These are phyloP conservation scores for Gymnocephalus cernua DNA, from an alignment of 2,113 vertebrate species.

Conservation along the genomic window DNA sequence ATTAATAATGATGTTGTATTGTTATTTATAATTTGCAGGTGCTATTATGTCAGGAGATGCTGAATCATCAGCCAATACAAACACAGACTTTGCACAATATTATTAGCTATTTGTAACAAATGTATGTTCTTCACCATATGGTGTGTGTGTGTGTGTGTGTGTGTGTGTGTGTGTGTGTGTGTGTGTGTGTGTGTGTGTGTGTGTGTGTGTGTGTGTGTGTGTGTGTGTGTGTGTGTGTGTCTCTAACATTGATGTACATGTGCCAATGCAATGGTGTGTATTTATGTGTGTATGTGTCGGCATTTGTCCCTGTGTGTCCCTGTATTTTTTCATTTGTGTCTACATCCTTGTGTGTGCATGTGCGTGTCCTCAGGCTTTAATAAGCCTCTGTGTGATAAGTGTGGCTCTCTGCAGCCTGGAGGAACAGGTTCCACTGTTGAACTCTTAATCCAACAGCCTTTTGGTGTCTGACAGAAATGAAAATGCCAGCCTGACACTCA, in stretches of 20 bases:
- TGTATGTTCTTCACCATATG: no score
- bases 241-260: background rate
- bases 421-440: slow-evolving; percentile 29
- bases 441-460: slow-evolving; percentile 32
- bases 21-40: no score
- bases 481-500: slow-evolving; percentile 43
- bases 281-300: background rate
- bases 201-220: background rate
- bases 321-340: no score
- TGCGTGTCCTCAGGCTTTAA: slow-evolving; percentile 39
- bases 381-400: slow-evolving; percentile 54
- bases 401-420: slow-evolving; percentile 27
- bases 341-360: background rate
- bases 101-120: no score
- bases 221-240: background rate
- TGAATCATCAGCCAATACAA: no score
- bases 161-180: background rate
- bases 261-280: background rate
- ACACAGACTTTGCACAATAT: no score
- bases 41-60: no score
- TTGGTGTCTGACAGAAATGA: slow-evolving; percentile 52
- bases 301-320: background rate
- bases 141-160: background rate
- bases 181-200: background rate
- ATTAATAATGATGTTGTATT: no score